Percentiles rank a stretch among this genome's conserved stretches.
Evolutionary conservation across 2,888 invertebrate genomes (phyloP).

Genomic region (Orthonychiurus folsomi): DNA sequence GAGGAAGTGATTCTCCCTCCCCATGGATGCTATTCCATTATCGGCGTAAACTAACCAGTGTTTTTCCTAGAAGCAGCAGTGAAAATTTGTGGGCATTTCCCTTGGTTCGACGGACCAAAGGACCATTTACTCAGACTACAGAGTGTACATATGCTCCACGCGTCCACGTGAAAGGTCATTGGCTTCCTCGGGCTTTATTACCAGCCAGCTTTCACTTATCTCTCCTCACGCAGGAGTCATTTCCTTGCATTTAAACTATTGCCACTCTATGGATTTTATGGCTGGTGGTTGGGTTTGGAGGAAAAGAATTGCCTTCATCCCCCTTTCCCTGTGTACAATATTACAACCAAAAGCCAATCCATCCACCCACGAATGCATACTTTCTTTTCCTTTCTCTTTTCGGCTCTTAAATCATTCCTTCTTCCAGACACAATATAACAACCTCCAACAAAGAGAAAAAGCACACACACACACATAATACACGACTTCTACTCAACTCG

Average conservation of each 20-base stretch:
- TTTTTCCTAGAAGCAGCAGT: neutral
- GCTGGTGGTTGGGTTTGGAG: neutral
- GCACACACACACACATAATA: too few species aligned
- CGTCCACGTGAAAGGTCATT: conserved; percentile 14
- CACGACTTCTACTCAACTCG: too few species aligned
- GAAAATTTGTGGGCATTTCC: neutral
- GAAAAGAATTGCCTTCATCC: neutral
- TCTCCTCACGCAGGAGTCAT: conserved; percentile 12
- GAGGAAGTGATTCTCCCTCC: neutral
- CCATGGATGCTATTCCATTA: neutral
- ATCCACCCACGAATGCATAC: too few species aligned
- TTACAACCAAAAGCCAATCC: too few species aligned
- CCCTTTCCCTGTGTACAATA: neutral
- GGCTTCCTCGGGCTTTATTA: conserved; percentile 8
- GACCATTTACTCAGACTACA: too few species aligned
- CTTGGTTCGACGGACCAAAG: neutral
- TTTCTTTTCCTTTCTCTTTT: too few species aligned
- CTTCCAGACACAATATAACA: too few species aligned
- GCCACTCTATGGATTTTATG: conserved; percentile 1
- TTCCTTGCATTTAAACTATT: conserved; percentile 1
- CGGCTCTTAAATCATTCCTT: too few species aligned
- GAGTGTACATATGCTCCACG: neutral
- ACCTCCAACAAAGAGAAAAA: too few species aligned
- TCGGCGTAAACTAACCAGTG: neutral
- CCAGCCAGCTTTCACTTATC: conserved; percentile 10